Conservation (phyloP, 2,888 invertebrate species). For the Trachelus tabidus region DNA sequence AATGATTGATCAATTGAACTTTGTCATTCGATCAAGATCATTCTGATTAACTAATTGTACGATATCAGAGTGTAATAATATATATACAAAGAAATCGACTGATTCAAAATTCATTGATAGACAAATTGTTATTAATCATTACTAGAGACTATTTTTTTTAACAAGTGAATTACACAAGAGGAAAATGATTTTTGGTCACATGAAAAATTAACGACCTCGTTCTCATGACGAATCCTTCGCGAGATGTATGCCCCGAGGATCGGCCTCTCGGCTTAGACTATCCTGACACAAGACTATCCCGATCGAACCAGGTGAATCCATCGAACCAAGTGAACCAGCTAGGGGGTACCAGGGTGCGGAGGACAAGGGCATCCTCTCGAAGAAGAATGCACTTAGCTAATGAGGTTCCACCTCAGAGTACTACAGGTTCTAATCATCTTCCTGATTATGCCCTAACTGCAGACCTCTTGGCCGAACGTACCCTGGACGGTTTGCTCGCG, state of each 20-base stretch:
- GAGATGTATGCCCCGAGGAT: constrained; percentile 61
- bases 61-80: not conserved
- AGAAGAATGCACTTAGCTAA: constrained; percentile 81
- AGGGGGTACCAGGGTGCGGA: constrained; percentile 42
- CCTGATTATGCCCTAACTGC: constrained; percentile 78
- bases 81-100: not conserved
- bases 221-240: constrained; percentile 64
- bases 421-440: constrained; percentile 56
- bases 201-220: constrained; percentile 30
- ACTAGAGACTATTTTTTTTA: not conserved
- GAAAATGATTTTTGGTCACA: not conserved
- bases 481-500: constrained; percentile 84
- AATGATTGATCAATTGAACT: not conserved
- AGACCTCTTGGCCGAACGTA: constrained; percentile 84
- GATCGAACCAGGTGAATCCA: constrained; percentile 25
- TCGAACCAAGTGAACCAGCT: constrained; percentile 25
- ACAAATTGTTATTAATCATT: not conserved
- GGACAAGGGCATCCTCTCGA: constrained; percentile 54
- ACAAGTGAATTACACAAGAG: not conserved
- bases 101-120: not conserved
- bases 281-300: constrained; percentile 49
- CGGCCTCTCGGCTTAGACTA: constrained; percentile 60
- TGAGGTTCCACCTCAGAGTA: constrained; percentile 75
- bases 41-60: not conserved
- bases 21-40: not conserved